Conservation (phyloP, 2,888 invertebrate species). For the Lycophotia porphyrea region DNA sequence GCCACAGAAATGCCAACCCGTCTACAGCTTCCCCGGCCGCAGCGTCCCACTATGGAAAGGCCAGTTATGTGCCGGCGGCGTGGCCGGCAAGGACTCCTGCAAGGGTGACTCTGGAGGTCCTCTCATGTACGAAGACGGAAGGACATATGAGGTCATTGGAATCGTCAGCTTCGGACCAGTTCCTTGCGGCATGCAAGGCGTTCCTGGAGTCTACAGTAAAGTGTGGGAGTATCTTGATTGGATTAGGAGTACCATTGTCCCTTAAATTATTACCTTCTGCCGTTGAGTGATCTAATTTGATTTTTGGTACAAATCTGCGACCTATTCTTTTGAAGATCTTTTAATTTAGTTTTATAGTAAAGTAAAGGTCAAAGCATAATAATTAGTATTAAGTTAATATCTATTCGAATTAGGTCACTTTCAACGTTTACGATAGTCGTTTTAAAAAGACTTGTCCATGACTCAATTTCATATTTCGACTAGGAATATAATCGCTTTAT, state of each 20-base stretch:
- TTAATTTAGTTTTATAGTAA: neutral
- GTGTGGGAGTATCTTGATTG: conserved; percentile 90
- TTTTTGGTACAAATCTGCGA: neutral
- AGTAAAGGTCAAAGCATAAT: neutral
- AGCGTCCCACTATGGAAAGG: conserved; percentile 33
- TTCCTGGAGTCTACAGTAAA: conserved; percentile 92
- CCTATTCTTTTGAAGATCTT: neutral
- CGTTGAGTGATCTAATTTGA: conserved; percentile 40
- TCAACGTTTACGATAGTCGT: neutral
- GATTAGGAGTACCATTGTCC: conserved; percentile 80
- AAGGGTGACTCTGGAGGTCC: conserved; percentile 92
- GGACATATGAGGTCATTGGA: conserved; percentile 81
- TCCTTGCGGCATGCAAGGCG: conserved; percentile 89
- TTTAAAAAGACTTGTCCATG: conserved; percentile 38
- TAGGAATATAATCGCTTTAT: neutral
- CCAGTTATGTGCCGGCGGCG: conserved; percentile 57
- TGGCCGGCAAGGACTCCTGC: conserved; percentile 82
- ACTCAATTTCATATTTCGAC: conserved; percentile 13
- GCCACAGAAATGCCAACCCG: conserved; percentile 48
- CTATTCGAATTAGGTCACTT: conserved; percentile 38
- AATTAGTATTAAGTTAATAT: conserved; percentile 3
- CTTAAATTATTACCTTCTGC: conserved; percentile 38
- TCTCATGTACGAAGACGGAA: conserved; percentile 84
- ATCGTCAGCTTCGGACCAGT: conserved; percentile 92
- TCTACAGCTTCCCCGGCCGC: conserved; percentile 43